phyloP scores from a whole-genome alignment of 2,113 vertebrate genomes.

The Mastomys natalensis region DNA sequence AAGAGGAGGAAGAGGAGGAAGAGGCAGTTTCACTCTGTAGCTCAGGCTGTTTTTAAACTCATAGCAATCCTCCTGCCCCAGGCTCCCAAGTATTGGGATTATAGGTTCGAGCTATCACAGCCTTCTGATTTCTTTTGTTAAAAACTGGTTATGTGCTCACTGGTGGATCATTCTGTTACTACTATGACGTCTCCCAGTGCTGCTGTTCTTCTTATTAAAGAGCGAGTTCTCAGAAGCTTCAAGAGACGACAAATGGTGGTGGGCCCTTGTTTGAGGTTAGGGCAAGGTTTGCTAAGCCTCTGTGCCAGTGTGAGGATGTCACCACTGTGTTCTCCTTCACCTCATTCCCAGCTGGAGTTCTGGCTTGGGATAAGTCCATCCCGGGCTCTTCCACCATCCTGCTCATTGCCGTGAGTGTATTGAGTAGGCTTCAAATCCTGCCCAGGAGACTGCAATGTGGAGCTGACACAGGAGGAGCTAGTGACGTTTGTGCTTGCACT shows the following conservation, averaged over 20 bases:
- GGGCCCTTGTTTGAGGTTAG: background rate
- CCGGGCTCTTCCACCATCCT: background rate
- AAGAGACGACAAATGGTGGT: background rate
- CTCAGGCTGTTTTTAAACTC: background rate
- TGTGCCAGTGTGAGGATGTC: background rate
- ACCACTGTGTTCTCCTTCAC: fast-evolving
- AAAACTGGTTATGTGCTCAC: background rate
- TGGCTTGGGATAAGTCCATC: background rate
- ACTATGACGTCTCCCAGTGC: background rate
- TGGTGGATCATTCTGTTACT: background rate
- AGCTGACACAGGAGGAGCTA: background rate
- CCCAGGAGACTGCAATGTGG: fast-evolving
- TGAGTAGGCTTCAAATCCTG: background rate
- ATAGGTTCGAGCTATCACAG: background rate
- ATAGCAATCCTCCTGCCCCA: background rate
- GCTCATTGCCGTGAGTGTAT: background rate
- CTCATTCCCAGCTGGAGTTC: background rate
- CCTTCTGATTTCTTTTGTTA: background rate
- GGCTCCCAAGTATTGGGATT: background rate
- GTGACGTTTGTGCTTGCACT: background rate
- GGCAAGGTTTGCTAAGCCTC: background rate
- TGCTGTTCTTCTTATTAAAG: background rate
- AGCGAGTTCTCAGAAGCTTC: background rate
- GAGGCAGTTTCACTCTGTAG: background rate
- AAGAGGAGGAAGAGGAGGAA: no score